A percentile compares a stretch with the other conserved stretches of the same genome.
Conservation (phyloP, 64 coral and sea anemone genomes). For the Platygyra sinensis region DNA sequence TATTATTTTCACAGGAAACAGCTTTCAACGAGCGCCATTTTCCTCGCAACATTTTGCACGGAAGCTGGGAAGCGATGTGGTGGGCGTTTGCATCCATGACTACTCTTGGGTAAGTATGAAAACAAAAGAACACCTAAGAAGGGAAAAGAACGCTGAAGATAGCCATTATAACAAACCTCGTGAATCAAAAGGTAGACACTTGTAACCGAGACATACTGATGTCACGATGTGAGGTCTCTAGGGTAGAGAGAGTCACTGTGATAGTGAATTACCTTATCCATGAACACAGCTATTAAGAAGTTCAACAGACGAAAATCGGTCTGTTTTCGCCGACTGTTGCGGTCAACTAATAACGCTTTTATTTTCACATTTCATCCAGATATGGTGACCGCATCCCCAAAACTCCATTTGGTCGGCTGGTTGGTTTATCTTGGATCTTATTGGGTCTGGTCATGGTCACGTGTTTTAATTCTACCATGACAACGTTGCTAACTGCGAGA, state of each 20-base stretch:
- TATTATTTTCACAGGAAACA: conserved; percentile 60
- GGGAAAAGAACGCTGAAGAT: no score
- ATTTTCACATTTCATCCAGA: not conserved
- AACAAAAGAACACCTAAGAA: no score
- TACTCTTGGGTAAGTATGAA: conserved; percentile 72
- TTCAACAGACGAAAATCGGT: no score
- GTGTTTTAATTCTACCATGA: conserved; percentile 90
- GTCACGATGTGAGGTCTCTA: no score
- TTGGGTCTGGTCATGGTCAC: conserved; percentile 71
- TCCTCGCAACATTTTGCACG: conserved; percentile 77
- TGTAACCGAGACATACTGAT: no score
- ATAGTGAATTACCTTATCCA: no score
- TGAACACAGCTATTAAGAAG: no score
- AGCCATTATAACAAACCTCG: no score
- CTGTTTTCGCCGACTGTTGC: no score
- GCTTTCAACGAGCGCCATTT: conserved; percentile 68
- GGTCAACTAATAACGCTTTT: not conserved
- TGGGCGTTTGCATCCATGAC: conserved; percentile 97
- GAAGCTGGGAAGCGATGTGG: conserved; percentile 94
- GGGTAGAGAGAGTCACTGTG: no score
- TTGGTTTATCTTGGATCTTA: conserved; percentile 79
- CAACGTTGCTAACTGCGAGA: conserved; percentile 66
- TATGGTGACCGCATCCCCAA: conserved; percentile 84
- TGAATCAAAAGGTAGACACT: no score
- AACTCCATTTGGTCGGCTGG: conserved; percentile 51